Base-by-base conservation (phyloP, 2,797 vertebrate genomes). In the Sus cebifrons region DNA sequence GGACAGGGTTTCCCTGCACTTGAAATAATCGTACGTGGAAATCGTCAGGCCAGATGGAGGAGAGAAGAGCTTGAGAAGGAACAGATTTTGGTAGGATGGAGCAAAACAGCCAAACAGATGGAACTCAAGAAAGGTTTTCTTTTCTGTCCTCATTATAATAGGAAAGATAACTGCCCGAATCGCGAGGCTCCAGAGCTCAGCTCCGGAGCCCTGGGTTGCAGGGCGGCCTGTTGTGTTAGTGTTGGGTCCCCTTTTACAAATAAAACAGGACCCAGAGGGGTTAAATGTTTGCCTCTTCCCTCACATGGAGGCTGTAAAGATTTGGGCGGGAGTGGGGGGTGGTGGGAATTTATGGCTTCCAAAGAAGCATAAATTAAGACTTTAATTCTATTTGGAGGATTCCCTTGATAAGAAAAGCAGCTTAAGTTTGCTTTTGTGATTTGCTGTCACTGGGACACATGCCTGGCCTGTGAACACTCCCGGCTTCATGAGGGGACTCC, bases 31-130 rank as follows among this genome's bases (percentile, higher is more conserved):
- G 64, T 89, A 20, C 17, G 1, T 83, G 89, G 82, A 85, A 82
- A 90, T 79, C 2, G 0, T 70, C 87, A 85, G 82, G 85, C 85
- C 84, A 95, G 85, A 86, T 94, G 91, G 82, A 95, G 84, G 52
- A 91, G 67, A 83, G n/a, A 60, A 84, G 58, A 92, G 32, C 52
- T 92, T 86, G 86, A 83, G 68, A 94, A 93, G 81, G 75, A 95
- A 67, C 91, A 79, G 68, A 44, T 83, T 95, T 91, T 64, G 29
- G 75, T 77, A 62, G 84, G 44, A 71, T 86, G 64, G 96, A 95
- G 89, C 71, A 92, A 95, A 94, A 83, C 83, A 95, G 67, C 77
- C 13, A 65, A 95, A 75, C 83, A 96, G 89, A 96, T 96, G 89
- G 52, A 73, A 84, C n/a, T 44, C 67, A 44, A 73, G 56, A 81